Evolutionary conservation across 2,113 vertebrate species (phyloP).

Genomic region (Neopipo cinnamomea): DNA sequence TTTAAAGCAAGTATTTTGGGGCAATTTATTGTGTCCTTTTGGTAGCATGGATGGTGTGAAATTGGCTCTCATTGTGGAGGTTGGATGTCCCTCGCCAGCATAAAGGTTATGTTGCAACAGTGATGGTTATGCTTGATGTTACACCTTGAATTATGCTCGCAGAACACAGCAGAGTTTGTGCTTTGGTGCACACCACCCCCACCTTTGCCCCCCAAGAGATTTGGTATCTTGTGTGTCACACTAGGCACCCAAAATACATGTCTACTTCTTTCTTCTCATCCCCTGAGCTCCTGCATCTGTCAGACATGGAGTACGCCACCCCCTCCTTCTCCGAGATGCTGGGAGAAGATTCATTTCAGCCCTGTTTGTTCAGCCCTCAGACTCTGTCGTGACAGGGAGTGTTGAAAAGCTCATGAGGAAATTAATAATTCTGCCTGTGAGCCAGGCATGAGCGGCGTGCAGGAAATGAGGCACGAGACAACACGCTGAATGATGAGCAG

Average conservation of each 20-base stretch:
- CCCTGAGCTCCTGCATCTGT: neutral
- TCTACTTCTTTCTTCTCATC: neutral
- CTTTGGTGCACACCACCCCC: neutral
- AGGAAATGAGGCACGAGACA: constrained; percentile 37
- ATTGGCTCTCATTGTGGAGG: neutral
- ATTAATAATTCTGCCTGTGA: constrained; percentile 43
- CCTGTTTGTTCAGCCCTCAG: constrained; percentile 14
- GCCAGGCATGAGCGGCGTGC: neutral
- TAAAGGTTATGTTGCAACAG: neutral
- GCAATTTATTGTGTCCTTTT: neutral
- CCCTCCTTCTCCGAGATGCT: neutral
- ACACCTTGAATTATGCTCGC: neutral
- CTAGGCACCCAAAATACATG: neutral
- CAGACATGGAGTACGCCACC: neutral
- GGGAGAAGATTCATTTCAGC: neutral
- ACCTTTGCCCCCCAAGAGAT: neutral
- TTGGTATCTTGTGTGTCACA: neutral
- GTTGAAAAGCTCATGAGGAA: constrained; percentile 27
- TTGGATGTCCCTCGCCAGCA: neutral
- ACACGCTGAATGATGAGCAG: neutral
- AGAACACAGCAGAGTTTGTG: neutral
- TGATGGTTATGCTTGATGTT: neutral
- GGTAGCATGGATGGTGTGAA: neutral
- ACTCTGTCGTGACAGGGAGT: neutral
- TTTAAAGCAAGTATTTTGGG: neutral